Evolutionary conservation across 2,888 invertebrate genomes (phyloP).

Genomic region (Cosmopolites sordidus): DNA sequence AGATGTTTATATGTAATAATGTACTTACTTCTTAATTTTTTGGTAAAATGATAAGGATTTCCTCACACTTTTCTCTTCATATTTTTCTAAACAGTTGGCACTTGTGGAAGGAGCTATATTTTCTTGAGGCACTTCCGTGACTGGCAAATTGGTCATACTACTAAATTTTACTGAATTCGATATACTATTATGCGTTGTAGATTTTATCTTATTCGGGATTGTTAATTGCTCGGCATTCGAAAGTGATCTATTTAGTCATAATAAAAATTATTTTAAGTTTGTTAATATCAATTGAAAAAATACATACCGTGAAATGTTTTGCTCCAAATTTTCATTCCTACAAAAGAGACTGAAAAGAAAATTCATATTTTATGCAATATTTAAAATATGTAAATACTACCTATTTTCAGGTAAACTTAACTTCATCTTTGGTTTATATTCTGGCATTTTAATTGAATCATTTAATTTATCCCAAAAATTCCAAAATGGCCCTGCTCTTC

Average conservation of each 20-base stretch:
- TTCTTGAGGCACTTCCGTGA: constrained; percentile 28
- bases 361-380: not conserved
- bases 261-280: not conserved
- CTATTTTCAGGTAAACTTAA: constrained; percentile 23
- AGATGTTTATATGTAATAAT: not conserved
- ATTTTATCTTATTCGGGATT: too few species aligned
- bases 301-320: constrained; percentile 11
- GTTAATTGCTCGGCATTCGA: constrained; percentile 4
- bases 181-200: constrained; percentile 23
- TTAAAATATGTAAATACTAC: constrained; percentile 7
- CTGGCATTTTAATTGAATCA: constrained; percentile 49
- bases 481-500: constrained; percentile 51
- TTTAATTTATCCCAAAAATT: constrained; percentile 70
- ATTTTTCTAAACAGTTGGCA: constrained; percentile 30
- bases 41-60: constrained; percentile 27
- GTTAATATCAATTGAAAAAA: not conserved
- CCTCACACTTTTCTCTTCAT: constrained; percentile 20
- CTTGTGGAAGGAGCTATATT: constrained; percentile 32
- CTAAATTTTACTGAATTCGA: constrained; percentile 36
- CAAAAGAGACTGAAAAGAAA: constrained; percentile 12
- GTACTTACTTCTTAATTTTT: constrained; percentile 15
- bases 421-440: constrained; percentile 12
- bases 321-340: constrained; percentile 1
- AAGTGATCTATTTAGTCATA: constrained; percentile 7
- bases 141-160: constrained; percentile 32